phyloP scores from a whole-genome alignment of 2,888 invertebrate species.

The Synergus japonicus region DNA sequence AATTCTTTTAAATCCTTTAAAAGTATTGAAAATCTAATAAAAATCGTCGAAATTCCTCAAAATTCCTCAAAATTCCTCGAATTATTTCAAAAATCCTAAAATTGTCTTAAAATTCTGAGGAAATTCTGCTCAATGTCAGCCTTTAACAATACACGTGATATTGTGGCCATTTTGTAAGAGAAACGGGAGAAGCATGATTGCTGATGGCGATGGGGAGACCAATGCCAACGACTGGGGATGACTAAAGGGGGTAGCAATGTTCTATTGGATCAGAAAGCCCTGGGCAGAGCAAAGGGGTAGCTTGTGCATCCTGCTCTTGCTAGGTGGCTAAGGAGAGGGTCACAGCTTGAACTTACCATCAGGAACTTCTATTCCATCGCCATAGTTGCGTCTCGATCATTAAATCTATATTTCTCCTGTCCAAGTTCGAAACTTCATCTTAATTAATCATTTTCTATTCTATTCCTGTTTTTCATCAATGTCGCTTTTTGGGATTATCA shows the following conservation, averaged over 20 bases:
- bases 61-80: too few relatives aligned
- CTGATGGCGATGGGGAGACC: conserved; percentile 16
- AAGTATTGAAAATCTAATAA: too few relatives aligned
- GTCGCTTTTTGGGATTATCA: too few relatives aligned
- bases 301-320: conserved; percentile 7
- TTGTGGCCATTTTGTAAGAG: conserved; percentile 68
- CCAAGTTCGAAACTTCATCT: neutral
- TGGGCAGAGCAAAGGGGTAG: neutral
- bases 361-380: neutral
- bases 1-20: too few relatives aligned
- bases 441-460: neutral
- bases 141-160: neutral
- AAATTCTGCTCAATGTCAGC: neutral
- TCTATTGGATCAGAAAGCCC: conserved; percentile 4
- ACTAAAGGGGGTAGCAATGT: neutral
- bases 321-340: conserved; percentile 37
- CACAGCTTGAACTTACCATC: neutral
- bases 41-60: too few relatives aligned
- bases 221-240: neutral
- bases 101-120: too few relatives aligned
- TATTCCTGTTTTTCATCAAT: too few relatives aligned
- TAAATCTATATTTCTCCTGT: neutral
- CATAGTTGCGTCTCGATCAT: neutral
- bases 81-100: too few relatives aligned
- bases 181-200: conserved; percentile 47